These are phyloP conservation scores for Crotalus viridis DNA, from an alignment of 2,113 vertebrate genomes.

Conservation along the genomic window DNA sequence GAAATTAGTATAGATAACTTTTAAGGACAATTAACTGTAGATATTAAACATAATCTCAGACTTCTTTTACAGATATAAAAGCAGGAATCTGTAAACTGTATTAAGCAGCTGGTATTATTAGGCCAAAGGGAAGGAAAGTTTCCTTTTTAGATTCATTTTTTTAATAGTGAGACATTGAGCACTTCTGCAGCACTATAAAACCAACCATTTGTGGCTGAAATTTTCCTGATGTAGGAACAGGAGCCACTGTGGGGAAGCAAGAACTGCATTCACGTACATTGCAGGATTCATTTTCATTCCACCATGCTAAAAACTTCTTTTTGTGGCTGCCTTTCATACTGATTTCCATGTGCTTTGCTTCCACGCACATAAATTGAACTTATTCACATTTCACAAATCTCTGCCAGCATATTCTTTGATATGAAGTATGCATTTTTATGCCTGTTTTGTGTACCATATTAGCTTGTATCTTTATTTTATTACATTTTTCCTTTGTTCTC, in stretches of 20 bases:
- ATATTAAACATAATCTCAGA: not conserved
- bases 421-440: slow-evolving; percentile 59
- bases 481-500: slow-evolving; percentile 64
- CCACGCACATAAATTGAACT: not conserved
- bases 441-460: slow-evolving; percentile 53
- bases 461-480: slow-evolving; percentile 68
- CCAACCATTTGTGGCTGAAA: not conserved
- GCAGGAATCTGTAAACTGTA: not conserved
- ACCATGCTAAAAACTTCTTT: not conserved
- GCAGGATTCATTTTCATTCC: slow-evolving; percentile 7
- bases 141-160: not conserved
- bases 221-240: not conserved
- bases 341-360: not conserved
- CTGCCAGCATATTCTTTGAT: slow-evolving; percentile 42
- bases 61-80: not conserved
- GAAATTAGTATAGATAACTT: not conserved
- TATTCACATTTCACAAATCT: not conserved
- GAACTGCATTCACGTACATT: not conserved
- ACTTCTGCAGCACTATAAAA: not conserved
- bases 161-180: not conserved
- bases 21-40: not conserved
- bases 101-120: not conserved
- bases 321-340: not conserved
- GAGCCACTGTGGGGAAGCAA: not conserved
- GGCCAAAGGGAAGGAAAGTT: not conserved